Base-by-base conservation (phyloP, 1,140 invertebrate species). In the Papilio glaucus region DNA sequence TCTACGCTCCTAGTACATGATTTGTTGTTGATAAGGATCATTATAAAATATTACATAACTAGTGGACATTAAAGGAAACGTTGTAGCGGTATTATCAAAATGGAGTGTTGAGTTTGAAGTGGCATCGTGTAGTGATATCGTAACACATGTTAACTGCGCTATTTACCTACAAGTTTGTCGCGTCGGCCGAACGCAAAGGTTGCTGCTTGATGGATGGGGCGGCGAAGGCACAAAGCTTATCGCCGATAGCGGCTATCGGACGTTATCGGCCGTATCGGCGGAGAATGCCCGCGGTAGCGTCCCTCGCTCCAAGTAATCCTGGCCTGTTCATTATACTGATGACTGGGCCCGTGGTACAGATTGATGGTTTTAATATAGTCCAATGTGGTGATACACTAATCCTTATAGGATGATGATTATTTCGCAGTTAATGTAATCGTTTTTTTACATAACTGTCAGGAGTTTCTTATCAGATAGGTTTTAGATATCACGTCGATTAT, bases 151-250 rank as follows among this genome's bases (percentile, higher is more conserved):
- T 85, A 85, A 88, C 83, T 79, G 81, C 77, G 78, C 65, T 91
- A 86, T 91, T 91, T 89, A 85, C 84, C 80, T 82, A 84, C 80
- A 73, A 72, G 80, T 81, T 82, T 77, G 81, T 83, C 85, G 81
- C 74, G 82, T 83, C 87, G 86, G 88, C 80, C 78, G 73, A 83
- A 78, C 81, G 85, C 78, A 91, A 88, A 87, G 84, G 83, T 85
- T 86, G 85, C 73, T 73, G 79, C 83, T 83, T 91, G 88, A 91
- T 90, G 88, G 89, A 91, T 91, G 85, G 85, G 86, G 85, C 88
- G 89, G 89, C 87, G 82, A 77, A 78, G 79, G 77, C 83, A 85
- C 89, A 91, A 91, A 90, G 89, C 87, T 83, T 85, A 86, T 87
- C 86, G 78, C 12, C 75, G 89, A 91, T 91, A 91, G 81, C 78